Evolutionary conservation across 92 coral and sea anemone species (phyloP).

Genomic region (Epizoanthus fatuus): DNA sequence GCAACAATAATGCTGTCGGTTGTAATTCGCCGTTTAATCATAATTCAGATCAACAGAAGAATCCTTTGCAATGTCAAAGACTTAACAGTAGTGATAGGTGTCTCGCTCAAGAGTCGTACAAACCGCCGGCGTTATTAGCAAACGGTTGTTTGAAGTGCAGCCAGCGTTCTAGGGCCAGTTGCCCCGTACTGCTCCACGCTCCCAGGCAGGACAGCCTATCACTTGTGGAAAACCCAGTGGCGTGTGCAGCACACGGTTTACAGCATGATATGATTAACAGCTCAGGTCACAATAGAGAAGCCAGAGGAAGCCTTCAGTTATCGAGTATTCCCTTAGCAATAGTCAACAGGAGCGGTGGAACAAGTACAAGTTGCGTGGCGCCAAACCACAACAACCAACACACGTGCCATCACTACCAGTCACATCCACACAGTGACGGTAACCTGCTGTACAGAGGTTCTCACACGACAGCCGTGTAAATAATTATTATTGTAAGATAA

Average conservation of each 20-base stretch:
- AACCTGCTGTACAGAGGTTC: neutral
- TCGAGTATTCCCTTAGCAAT: slow-evolving; percentile 1
- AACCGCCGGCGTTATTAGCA: neutral
- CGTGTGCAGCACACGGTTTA: neutral
- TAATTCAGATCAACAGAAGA: neutral
- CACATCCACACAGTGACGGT: neutral
- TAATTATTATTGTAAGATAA: neutral
- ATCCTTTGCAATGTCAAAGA: slow-evolving; percentile 6
- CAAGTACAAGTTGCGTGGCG: neutral
- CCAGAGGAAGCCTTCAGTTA: neutral
- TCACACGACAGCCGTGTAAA: slow-evolving; percentile 12
- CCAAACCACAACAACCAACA: neutral
- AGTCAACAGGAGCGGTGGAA: neutral
- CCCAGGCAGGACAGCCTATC: neutral
- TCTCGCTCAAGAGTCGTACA: neutral
- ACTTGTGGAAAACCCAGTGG: slow-evolving; percentile 3
- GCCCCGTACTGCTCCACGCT: neutral
- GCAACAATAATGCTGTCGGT: neutral
- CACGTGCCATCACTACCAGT: neutral
- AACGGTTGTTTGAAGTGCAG: slow-evolving; percentile 16
- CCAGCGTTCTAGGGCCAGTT: neutral
- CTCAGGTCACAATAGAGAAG: neutral
- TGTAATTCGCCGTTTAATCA: neutral
- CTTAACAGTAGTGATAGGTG: neutral
- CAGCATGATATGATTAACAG: neutral